Evolutionary conservation across 1,140 invertebrate species (phyloP), one percentile per base, ranked within the genome.

Genomic region (Phenacoccus solenopsis): DNA sequence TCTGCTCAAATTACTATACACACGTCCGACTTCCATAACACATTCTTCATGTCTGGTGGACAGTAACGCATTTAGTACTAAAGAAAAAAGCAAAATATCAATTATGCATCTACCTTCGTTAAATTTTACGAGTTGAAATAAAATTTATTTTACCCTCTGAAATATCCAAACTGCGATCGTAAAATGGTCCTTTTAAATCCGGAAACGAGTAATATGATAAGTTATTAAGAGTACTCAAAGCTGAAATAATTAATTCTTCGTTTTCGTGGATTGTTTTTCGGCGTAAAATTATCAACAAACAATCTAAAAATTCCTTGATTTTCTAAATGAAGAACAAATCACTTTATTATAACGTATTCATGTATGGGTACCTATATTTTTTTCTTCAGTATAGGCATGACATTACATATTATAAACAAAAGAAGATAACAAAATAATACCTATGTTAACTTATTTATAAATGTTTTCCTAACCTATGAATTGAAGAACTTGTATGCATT

Each of bases 1-100:
- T 69, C 86, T 76, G 1, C 86, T 86, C 28, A 88, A 76, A 77
- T 88, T 88, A 24, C 86, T 86, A 75, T 86, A 82, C 22, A 88
- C 86, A 76, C 86, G 77, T 71, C 83, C 84, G 4, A 83, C 80
- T 77, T 88, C 86, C 9, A 84, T 79, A 25, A 86, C 78, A 49
- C 81, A 83, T 67, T 86, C 85, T 57, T 82, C 81, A 75, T 86
- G 75, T 27, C 72, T 75, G 2, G 74, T 77, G 49, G 80, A 73
- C n/a, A 84, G 74, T 70, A 84, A 74, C 30, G 80, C 79, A 72
- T 81, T 76, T 57, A 84, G 71, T 71, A 73, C 79, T 79, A 71
- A 72, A 73, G 27, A 30, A 24, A 67, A 35, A 49, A 3, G 16
- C 38, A n/a, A n/a, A 49, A 49, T 16, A 32, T 32, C 22, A 49